phyloP scores from a whole-genome alignment of 1,140 invertebrate species.

The Acyrthosiphon pisum region DNA sequence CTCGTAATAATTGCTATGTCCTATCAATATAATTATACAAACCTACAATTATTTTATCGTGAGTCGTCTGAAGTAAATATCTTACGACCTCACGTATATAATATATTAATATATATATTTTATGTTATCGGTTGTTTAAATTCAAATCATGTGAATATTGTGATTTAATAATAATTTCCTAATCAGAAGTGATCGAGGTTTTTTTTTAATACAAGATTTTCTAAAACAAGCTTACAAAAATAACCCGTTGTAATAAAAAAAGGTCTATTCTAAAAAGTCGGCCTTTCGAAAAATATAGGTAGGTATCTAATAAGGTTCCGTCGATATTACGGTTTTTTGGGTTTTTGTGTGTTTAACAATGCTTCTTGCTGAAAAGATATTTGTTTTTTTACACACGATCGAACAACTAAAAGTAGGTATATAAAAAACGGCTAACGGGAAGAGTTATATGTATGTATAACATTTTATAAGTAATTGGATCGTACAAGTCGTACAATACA shows the following conservation, averaged over 20 bases:
- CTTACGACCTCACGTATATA: neutral
- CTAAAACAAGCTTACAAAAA: neutral
- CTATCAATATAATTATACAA: too few relatives aligned
- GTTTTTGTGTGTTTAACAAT: neutral
- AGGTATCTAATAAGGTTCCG: too few relatives aligned
- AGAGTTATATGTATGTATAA: neutral
- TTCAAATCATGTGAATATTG: neutral
- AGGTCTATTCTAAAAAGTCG: neutral
- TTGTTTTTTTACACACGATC: conserved; percentile 1
- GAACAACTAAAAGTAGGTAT: neutral
- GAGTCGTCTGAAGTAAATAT: neutral
- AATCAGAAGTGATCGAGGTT: neutral
- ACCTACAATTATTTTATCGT: too few relatives aligned
- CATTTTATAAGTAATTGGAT: neutral
- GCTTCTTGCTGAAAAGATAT: neutral
- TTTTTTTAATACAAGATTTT: neutral
- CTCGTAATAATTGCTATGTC: too few relatives aligned
- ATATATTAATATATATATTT: neutral
- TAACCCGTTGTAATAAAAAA: neutral
- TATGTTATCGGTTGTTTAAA: neutral
- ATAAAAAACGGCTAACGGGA: neutral
- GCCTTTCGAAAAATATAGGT: neutral
- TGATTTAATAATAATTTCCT: neutral
- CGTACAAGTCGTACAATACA: neutral
- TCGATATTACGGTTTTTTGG: neutral